Percentiles rank a stretch among this genome's conserved stretches.
Evolutionary conservation across 2,888 invertebrate species (phyloP).

Genomic region (Mechanitis messenoides): DNA sequence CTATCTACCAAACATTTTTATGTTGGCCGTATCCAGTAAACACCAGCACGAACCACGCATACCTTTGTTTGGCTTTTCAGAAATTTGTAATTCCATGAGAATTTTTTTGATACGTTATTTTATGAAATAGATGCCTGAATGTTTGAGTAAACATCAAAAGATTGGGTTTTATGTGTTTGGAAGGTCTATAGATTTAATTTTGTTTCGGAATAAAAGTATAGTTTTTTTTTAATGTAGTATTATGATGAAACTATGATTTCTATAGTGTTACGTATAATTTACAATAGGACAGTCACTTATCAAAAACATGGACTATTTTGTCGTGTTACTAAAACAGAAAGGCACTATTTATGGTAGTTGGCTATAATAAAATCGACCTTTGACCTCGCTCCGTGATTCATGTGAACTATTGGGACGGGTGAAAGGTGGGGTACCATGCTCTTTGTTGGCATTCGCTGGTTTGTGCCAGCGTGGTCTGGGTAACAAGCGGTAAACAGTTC

Average conservation of each 20-base stretch:
- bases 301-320: conserved; percentile 8
- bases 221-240: too few relatives aligned
- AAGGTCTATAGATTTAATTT: too few relatives aligned
- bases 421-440: conserved; percentile 52
- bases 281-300: neutral
- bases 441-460: conserved; percentile 25
- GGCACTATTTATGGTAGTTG: conserved; percentile 22
- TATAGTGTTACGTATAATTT: too few relatives aligned
- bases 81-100: conserved; percentile 32
- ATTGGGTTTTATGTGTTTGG: neutral
- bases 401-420: conserved; percentile 56
- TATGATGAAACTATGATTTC: too few relatives aligned
- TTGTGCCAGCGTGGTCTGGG: conserved; percentile 11
- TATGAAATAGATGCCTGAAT: conserved; percentile 16
- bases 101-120: conserved; percentile 21
- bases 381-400: conserved; percentile 55
- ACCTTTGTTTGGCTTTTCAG: conserved; percentile 43
- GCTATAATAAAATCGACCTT: conserved; percentile 47
- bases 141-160: conserved; percentile 12
- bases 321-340: conserved; percentile 9
- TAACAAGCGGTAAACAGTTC: conserved; percentile 10
- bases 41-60: conserved; percentile 45
- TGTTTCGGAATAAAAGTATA: too few relatives aligned
- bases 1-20: conserved; percentile 37
- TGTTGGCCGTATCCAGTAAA: conserved; percentile 50